phyloP scores from a whole-genome alignment of 2,888 invertebrate species.

The Cryptus armator region DNA sequence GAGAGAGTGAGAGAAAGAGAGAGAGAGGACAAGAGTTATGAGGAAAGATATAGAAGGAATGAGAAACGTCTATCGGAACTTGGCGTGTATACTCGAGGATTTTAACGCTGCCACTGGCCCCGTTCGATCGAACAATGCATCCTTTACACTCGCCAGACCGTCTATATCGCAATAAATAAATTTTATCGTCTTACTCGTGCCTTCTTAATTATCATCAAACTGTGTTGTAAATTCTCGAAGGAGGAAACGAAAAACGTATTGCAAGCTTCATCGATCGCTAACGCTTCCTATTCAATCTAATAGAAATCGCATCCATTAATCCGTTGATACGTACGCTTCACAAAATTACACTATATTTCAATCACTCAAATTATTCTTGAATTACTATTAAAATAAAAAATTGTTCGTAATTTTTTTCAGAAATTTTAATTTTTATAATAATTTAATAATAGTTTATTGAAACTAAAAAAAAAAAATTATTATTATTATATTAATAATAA shows the following conservation, averaged over 20 bases:
- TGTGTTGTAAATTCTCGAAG: constrained; percentile 25
- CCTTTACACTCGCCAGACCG: not conserved
- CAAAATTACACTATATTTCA: not conserved
- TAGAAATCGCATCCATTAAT: not conserved
- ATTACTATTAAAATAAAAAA: no score
- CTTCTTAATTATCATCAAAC: constrained; percentile 33
- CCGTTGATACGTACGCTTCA: not conserved
- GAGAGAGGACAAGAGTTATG: constrained; percentile 38
- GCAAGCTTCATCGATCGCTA: constrained; percentile 37
- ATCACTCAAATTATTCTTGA: no score
- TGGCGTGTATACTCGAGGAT: constrained; percentile 23
- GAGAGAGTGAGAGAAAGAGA: not conserved
- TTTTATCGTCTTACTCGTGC: constrained; percentile 28
- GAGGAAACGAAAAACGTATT: constrained; percentile 29
- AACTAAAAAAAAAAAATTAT: no score
- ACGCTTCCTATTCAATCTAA: not conserved
- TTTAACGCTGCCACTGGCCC: constrained; percentile 2
- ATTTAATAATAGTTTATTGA: no score
- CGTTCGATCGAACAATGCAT: constrained; percentile 14
- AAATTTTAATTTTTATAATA: no score
- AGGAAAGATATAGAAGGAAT: constrained; percentile 33
- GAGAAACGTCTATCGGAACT: constrained; percentile 50
- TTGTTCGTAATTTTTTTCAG: no score
- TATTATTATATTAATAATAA: no score
- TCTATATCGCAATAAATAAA: constrained; percentile 26